Evolutionary conservation across 2,888 invertebrate genomes (phyloP), one percentile per base, ranked within the genome.

Genomic region (Baccha elongata): DNA sequence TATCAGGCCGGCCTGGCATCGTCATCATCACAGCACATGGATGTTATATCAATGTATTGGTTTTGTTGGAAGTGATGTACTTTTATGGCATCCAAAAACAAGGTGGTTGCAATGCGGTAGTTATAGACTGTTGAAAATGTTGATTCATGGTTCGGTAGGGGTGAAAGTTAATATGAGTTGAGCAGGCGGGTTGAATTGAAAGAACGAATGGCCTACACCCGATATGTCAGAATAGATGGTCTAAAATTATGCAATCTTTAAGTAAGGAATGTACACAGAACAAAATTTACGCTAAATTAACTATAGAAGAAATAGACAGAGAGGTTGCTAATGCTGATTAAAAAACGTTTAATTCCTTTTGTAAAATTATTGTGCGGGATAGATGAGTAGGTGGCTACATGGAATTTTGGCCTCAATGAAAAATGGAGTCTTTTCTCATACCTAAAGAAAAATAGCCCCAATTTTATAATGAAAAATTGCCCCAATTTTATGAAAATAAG

Each of bases 41-140:
- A 21, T 10, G 32, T 15, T 8, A 11, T 32, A n/a, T 26, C 10
- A 19, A 19, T 53, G 44, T 46, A 1, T 46, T 64, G 2, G 53
- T 35, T 29, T 13, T 11, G n/a, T 52, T 50, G 58, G 44, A 26
- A 60, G 19, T 15, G 8, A n/a, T 32, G 42, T 67, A 62, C 46
- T 53, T 75, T 68, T 62, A 68, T 29, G 53, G 68, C 62, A 62
- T 68, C 67, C 44, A 52, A 37, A 46, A 53, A 13, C 40, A 7
- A 35, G 42, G 17, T 60, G 44, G 52, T 62, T 75, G 67, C 60
- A 68, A 60, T 75, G 67, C 67, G 74, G 60, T 44, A 52, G 44
- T 58, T 48, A 6, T 26, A 8, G 4, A 7, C 26, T 42, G 32
- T 42, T 19, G 35, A 60, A 50, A 67, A 65, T 46, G 37, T 74